Conservation (phyloP, 2,797 vertebrate species). For the Aplochiton taeniatus region DNA sequence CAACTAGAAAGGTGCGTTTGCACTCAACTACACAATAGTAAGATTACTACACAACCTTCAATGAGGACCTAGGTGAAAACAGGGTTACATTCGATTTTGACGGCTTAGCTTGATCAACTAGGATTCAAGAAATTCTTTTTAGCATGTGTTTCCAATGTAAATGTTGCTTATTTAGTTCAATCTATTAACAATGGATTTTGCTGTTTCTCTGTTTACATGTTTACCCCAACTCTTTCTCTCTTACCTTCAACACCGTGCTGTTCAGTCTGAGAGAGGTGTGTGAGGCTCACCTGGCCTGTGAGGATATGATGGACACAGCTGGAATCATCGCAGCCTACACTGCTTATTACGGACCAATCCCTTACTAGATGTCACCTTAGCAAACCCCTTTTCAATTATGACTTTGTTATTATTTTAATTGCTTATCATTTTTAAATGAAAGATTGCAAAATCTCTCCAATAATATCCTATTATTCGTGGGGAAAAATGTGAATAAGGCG, state of each 20-base stretch:
- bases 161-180: too few relatives aligned
- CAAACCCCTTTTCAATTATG: not conserved
- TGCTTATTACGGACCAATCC: constrained; percentile 74
- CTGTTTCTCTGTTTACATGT: not conserved
- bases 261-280: constrained; percentile 79
- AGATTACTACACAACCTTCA: too few relatives aligned
- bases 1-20: constrained; percentile 68
- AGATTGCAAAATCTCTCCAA: not conserved
- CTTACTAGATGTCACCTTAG: constrained; percentile 42
- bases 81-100: too few relatives aligned
- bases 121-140: too few relatives aligned
- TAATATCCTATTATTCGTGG: too few relatives aligned
- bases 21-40: not conserved
- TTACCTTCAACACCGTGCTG: not conserved
- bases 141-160: too few relatives aligned
- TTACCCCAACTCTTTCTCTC: not conserved
- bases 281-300: constrained; percentile 77
- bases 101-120: too few relatives aligned
- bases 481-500: not conserved
- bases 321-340: constrained; percentile 82
- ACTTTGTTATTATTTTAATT: constrained; percentile 4
- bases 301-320: constrained; percentile 75
- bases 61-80: too few relatives aligned
- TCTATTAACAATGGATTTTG: not conserved
- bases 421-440: constrained; percentile 2